A percentile compares a stretch with the other conserved stretches of the same genome.
These are phyloP conservation scores for Phylloscopus trochiloides DNA, from an alignment of 2,113 vertebrate genomes.

Conservation along the genomic window DNA sequence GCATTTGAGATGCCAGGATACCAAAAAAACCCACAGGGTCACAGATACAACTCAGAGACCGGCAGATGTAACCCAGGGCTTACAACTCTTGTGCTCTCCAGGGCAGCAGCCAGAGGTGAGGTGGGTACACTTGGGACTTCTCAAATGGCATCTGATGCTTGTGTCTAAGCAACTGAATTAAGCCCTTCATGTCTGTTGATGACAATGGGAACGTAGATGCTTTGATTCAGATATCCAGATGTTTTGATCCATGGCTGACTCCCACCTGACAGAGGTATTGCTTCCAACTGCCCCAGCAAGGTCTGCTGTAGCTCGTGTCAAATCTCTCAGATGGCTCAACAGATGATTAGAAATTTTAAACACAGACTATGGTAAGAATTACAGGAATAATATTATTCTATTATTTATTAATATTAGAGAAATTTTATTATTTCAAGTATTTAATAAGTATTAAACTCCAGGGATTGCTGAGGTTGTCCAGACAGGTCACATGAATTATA, in stretches of 20 bases:
- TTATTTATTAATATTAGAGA: neutral
- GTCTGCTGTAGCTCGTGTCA: neutral
- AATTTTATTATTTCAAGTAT: neutral
- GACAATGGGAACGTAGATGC: neutral
- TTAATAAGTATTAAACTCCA: neutral
- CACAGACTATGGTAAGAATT: neutral
- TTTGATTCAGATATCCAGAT: neutral
- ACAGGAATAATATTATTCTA: neutral
- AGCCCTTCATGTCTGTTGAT: neutral
- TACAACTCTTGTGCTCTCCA: fast-evolving
- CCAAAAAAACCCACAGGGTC: neutral
- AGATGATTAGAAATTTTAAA: neutral
- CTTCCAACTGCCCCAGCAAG: neutral
- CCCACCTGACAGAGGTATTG: neutral
- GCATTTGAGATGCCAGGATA: neutral
- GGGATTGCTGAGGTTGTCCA: neutral
- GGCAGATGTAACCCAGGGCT: neutral
- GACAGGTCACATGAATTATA: neutral
- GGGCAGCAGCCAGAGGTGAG: neutral
- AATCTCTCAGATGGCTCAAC: neutral
- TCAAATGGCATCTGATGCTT: neutral
- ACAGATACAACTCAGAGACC: fast-evolving
- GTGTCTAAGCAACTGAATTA: neutral
- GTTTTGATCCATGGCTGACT: neutral
- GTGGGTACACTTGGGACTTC: neutral